A percentile compares a stretch with the other conserved stretches of the same genome.
Evolutionary conservation across 2,888 invertebrate genomes (phyloP).

Genomic region (Lasius platythorax): DNA sequence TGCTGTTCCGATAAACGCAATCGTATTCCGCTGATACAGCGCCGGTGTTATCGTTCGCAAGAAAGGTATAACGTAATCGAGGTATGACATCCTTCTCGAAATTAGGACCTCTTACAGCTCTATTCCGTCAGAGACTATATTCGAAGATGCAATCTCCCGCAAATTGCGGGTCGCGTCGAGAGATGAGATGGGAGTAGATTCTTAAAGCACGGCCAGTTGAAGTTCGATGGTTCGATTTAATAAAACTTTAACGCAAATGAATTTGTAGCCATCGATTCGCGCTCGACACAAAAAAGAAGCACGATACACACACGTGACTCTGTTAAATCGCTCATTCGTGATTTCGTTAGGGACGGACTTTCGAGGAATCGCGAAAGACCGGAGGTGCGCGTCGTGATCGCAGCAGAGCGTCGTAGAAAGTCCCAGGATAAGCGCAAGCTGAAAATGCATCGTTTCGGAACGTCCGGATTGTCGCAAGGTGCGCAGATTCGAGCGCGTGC

Average conservation of each 20-base stretch:
- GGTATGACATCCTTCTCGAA: too few species aligned
- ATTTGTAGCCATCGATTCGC: too few species aligned
- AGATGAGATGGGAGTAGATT: too few species aligned
- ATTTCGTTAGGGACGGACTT: background rate
- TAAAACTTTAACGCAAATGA: too few species aligned
- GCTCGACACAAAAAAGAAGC: too few species aligned
- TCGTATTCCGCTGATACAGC: slow-evolving; percentile 55
- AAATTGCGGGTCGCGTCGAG: too few species aligned
- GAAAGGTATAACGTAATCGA: slow-evolving; percentile 10
- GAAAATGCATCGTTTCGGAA: slow-evolving; percentile 49
- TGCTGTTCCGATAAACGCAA: slow-evolving; percentile 56
- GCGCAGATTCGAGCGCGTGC: slow-evolving; percentile 47
- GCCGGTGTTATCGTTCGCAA: slow-evolving; percentile 57
- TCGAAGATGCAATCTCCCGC: background rate
- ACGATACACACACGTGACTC: background rate
- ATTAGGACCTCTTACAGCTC: background rate
- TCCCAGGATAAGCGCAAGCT: slow-evolving; percentile 40
- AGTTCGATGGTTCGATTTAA: too few species aligned
- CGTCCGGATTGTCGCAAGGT: slow-evolving; percentile 49
- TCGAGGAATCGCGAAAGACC: slow-evolving; percentile 6
- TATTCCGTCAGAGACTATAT: background rate
- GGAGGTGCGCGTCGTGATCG: background rate
- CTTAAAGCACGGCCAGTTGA: too few species aligned
- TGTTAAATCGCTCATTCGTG: background rate
- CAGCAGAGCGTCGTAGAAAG: slow-evolving; percentile 14